A percentile compares a stretch with the other conserved stretches of the same genome.
phyloP scores from a whole-genome alignment of 2,113 vertebrate genomes.

The Bufo bufo region DNA sequence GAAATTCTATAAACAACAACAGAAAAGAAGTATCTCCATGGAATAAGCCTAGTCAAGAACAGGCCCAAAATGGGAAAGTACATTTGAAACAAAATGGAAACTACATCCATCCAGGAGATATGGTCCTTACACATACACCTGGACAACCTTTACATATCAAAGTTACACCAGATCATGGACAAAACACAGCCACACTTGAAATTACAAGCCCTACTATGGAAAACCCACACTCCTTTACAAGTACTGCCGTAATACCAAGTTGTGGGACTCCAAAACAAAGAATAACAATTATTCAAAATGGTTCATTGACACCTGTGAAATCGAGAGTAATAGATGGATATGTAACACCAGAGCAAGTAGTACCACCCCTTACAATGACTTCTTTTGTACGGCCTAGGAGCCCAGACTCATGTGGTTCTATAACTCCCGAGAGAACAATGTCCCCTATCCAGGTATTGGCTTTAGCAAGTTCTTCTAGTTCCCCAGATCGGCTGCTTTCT shows the following conservation, averaged over 20 bases:
- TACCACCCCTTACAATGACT: conserved; percentile 82
- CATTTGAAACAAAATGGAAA: conserved; percentile 80
- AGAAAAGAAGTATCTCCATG: conserved; percentile 82
- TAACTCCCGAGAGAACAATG: conserved; percentile 88
- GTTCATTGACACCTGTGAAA: conserved; percentile 81
- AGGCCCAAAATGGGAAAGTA: conserved; percentile 82
- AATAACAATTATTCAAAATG: conserved; percentile 93
- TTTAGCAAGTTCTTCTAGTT: conserved; percentile 75
- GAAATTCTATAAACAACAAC: conserved; percentile 83
- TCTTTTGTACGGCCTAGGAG: conserved; percentile 83
- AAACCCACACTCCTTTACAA: conserved; percentile 86
- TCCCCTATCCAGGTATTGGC: conserved; percentile 89
- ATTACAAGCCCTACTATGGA: conserved; percentile 90
- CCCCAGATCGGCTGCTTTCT: conserved; percentile 80
- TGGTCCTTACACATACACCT: conserved; percentile 89
- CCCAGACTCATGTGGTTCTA: conserved; percentile 86
- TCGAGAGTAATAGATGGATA: conserved; percentile 80
- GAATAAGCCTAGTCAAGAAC: conserved; percentile 82
- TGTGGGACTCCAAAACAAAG: conserved; percentile 91
- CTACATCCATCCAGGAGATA: conserved; percentile 83
- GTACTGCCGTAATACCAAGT: conserved; percentile 94
- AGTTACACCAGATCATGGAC: conserved; percentile 90
- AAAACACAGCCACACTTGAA: conserved; percentile 91
- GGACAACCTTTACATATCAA: conserved; percentile 96
- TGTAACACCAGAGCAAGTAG: conserved; percentile 78